Conservation (phyloP, 1,140 invertebrate species). For the Brachionus paranguensis region DNA sequence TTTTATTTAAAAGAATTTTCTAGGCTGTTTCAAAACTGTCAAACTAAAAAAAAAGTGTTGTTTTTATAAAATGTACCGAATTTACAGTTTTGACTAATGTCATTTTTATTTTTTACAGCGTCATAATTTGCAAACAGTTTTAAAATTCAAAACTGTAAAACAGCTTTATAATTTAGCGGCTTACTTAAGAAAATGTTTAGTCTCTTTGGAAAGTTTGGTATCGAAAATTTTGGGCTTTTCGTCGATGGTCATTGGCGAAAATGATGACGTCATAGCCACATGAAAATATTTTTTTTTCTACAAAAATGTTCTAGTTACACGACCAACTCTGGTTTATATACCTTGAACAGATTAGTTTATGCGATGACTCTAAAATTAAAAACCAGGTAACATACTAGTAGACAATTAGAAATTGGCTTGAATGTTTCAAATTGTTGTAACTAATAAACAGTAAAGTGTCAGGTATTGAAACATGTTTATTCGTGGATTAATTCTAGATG, state of each 20-base stretch:
- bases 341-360: not conserved
- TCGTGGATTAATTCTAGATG: not conserved
- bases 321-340: not conserved
- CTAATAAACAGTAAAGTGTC: slow-evolving; percentile 24
- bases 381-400: not conserved
- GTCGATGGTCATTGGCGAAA: not conserved
- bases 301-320: not conserved
- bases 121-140: not conserved
- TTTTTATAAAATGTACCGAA: not conserved
- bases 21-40: not conserved
- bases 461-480: slow-evolving; percentile 16
- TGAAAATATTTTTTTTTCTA: not conserved
- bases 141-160: not conserved
- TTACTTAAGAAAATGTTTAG: not conserved
- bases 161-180: not conserved
- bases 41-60: not conserved
- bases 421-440: slow-evolving; percentile 26
- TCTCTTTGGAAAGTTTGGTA: not conserved
- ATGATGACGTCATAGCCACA: not conserved
- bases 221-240: not conserved
- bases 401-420: not conserved
- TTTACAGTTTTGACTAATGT: not conserved
- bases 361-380: not conserved
- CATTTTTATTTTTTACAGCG: not conserved
- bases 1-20: not conserved